Conservation (phyloP, 2,888 invertebrate species). For the Plagodis pulveraria region DNA sequence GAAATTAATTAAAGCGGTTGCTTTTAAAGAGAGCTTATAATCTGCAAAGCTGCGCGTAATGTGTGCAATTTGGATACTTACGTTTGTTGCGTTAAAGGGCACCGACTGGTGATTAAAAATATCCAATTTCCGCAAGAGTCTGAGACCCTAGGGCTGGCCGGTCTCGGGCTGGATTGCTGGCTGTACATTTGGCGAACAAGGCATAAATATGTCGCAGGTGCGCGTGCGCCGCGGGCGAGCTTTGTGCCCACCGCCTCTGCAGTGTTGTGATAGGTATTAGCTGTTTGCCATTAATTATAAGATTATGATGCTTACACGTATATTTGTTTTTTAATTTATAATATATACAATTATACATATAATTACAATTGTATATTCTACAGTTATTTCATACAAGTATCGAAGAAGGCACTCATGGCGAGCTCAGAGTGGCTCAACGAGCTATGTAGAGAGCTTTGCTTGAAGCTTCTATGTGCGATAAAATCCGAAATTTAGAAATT, state of each 20-base stretch:
- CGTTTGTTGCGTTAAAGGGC: conserved; percentile 54
- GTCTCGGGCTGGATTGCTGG: conserved; percentile 40
- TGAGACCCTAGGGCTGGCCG: conserved; percentile 30
- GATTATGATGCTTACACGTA: too few species aligned
- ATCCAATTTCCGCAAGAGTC: conserved; percentile 66
- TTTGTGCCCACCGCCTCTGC: conserved; percentile 51
- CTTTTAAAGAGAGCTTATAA: conserved; percentile 60
- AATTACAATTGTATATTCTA: too few species aligned
- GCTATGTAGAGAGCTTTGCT: too few species aligned
- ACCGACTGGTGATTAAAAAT: conserved; percentile 72
- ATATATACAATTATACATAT: too few species aligned
- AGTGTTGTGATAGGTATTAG: conserved; percentile 14
- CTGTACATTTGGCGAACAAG: conserved; percentile 73
- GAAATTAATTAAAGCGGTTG: conserved; percentile 60
- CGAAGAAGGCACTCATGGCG: too few species aligned
- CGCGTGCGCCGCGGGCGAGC: conserved; percentile 57
- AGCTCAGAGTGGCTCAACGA: too few species aligned
- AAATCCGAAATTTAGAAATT: too few species aligned
- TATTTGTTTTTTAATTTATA: too few species aligned
- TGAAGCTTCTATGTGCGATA: too few species aligned
- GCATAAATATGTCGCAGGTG: conserved; percentile 78
- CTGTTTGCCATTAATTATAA: background rate
- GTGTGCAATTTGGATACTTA: conserved; percentile 43
- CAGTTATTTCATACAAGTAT: too few species aligned
- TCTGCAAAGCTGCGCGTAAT: conserved; percentile 50